Percentiles rank a stretch among this genome's conserved stretches.
Conservation (phyloP, 1,140 invertebrate genomes). For the Marisa cornuarietis region DNA sequence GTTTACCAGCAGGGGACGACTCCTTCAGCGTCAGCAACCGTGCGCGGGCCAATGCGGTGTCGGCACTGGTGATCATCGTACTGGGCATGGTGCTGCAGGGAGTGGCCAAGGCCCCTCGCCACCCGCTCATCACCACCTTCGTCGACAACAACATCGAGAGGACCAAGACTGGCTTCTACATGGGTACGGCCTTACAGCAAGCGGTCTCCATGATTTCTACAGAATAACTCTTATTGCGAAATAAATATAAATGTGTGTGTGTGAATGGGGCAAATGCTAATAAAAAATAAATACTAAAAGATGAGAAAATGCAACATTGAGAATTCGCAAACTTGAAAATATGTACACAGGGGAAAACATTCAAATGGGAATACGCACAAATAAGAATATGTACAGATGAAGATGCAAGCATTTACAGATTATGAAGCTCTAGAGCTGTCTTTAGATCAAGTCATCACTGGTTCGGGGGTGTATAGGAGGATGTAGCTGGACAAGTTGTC, state of each 20-base stretch:
- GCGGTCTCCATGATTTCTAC: background rate
- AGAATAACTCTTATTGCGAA: background rate
- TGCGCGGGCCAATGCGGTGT: background rate
- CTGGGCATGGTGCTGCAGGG: slow-evolving; percentile 23
- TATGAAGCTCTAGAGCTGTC: too few relatives aligned
- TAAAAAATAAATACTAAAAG: too few relatives aligned
- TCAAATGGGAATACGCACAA: too few relatives aligned
- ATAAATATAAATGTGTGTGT: background rate
- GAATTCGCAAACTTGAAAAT: too few relatives aligned
- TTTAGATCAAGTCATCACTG: too few relatives aligned
- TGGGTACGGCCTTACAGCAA: slow-evolving; percentile 8
- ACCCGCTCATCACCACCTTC: slow-evolving; percentile 18
- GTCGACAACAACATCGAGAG: slow-evolving; percentile 23
- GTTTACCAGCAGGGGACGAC: background rate
- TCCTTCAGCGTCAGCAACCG: background rate
- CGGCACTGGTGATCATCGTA: slow-evolving; percentile 16
- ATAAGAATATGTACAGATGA: too few relatives aligned
- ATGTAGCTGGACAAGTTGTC: too few relatives aligned
- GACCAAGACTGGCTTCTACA: slow-evolving; percentile 18
- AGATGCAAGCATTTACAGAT: too few relatives aligned
- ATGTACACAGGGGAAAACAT: too few relatives aligned
- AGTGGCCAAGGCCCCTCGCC: slow-evolving; percentile 16
- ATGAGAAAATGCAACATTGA: too few relatives aligned
- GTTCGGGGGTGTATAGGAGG: too few relatives aligned
- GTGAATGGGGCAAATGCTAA: background rate